Percentiles rank a stretch among this genome's conserved stretches.
These are phyloP conservation scores for Adelognathus sp. DNA, from an alignment of 2,888 invertebrate genomes.

Conservation along the genomic window DNA sequence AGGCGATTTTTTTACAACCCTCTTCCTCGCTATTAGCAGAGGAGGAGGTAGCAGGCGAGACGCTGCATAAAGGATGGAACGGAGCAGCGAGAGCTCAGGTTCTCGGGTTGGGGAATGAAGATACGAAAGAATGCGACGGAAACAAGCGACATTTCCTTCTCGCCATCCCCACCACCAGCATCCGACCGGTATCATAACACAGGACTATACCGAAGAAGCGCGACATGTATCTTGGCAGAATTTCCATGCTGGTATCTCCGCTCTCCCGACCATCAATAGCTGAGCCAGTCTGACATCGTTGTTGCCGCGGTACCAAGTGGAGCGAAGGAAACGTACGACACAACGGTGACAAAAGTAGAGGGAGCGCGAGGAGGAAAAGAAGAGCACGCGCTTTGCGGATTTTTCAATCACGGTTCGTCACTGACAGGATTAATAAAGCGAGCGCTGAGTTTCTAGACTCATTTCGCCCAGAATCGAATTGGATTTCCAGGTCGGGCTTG, in stretches of 20 bases:
- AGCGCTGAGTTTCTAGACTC: slow-evolving; percentile 75
- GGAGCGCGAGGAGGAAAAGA: slow-evolving; percentile 1
- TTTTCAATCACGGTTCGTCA: slow-evolving; percentile 77
- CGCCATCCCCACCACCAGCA: slow-evolving; percentile 18
- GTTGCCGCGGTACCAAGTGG: background rate
- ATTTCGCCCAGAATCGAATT: slow-evolving; percentile 79
- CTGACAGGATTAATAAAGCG: slow-evolving; percentile 79
- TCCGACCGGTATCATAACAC: slow-evolving; percentile 21
- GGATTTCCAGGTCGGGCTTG: slow-evolving; percentile 74
- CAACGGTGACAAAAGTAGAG: background rate
- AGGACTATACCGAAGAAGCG: slow-evolving; percentile 10
- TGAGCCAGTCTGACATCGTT: background rate
- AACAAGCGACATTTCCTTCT: slow-evolving; percentile 17
- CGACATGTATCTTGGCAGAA: slow-evolving; percentile 37
- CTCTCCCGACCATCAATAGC: background rate
- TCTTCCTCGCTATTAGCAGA: slow-evolving; percentile 6
- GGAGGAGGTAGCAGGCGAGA: background rate
- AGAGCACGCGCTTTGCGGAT: slow-evolving; percentile 68
- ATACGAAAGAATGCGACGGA: slow-evolving; percentile 14
- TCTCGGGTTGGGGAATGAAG: slow-evolving; percentile 9
- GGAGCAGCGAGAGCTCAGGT: slow-evolving; percentile 10
- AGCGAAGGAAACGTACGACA: background rate
- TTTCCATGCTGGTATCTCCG: background rate
- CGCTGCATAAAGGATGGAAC: background rate
- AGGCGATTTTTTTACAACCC: slow-evolving; percentile 34